Conservation (phyloP, 1,140 invertebrate species). For the Meteorus sp. region DNA sequence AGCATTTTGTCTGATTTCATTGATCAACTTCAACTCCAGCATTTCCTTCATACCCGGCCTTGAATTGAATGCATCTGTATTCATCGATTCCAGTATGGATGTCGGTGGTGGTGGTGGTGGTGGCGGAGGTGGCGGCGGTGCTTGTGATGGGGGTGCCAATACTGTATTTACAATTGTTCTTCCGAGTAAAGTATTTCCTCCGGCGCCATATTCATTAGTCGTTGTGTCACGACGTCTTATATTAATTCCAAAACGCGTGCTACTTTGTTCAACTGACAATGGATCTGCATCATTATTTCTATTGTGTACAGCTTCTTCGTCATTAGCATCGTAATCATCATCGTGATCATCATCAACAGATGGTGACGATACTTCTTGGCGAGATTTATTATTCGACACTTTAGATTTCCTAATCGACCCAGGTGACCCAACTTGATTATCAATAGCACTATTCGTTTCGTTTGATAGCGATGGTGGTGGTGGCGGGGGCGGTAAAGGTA, state of each 20-base stretch:
- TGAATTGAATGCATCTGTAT: slow-evolving; percentile 40
- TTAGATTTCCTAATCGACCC: too few relatives aligned
- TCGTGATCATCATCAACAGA: slow-evolving; percentile 37
- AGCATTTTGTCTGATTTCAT: slow-evolving; percentile 78
- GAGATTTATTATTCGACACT: too few relatives aligned
- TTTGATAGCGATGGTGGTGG: too few relatives aligned
- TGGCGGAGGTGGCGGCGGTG: slow-evolving; percentile 45
- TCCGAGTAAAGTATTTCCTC: slow-evolving; percentile 39
- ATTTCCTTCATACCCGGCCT: slow-evolving; percentile 73
- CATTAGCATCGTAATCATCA: too few relatives aligned
- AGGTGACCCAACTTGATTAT: too few relatives aligned
- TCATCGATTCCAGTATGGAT: too few relatives aligned
- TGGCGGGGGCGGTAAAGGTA: slow-evolving; percentile 77
- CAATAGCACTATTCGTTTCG: too few relatives aligned
- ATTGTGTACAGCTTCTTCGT: slow-evolving; percentile 46
- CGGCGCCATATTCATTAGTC: slow-evolving; percentile 56
- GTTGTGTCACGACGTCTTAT: slow-evolving; percentile 68
- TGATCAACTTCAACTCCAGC: slow-evolving; percentile 75
- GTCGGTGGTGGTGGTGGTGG: slow-evolving; percentile 15
- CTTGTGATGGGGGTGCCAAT: slow-evolving; percentile 26
- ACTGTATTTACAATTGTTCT: slow-evolving; percentile 14
- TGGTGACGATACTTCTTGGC: too few relatives aligned
- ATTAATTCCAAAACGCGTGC: slow-evolving; percentile 72
- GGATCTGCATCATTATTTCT: slow-evolving; percentile 65
- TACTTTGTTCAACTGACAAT: slow-evolving; percentile 71